These are phyloP conservation scores for Idaea dimidiata DNA, from an alignment of 2,888 invertebrate species.

Conservation along the genomic window DNA sequence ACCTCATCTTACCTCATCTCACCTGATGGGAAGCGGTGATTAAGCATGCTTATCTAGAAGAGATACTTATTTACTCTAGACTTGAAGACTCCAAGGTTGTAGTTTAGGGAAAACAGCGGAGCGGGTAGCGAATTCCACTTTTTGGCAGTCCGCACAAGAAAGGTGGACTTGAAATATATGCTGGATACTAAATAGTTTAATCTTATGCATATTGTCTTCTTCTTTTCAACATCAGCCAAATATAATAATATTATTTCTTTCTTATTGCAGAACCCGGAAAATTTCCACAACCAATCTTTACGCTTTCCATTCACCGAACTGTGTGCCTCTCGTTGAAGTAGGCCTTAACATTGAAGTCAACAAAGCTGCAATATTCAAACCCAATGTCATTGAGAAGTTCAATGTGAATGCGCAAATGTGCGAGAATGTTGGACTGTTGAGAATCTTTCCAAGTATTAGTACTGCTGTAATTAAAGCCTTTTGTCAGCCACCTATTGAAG, in stretches of 20 bases:
- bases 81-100: too few species aligned
- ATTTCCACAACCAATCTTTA: conserved; percentile 85
- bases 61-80: too few species aligned
- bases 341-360: conserved; percentile 89
- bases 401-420: conserved; percentile 87
- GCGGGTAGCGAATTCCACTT: too few species aligned
- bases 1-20: too few species aligned
- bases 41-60: too few species aligned
- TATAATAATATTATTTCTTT: not conserved
- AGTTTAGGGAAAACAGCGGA: too few species aligned
- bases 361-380: conserved; percentile 67
- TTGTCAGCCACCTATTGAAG: conserved; percentile 86
- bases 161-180: too few species aligned
- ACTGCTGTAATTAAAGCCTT: conserved; percentile 86
- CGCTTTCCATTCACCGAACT: conserved; percentile 94
- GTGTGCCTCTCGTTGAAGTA: conserved; percentile 88
- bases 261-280: conserved; percentile 84
- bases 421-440: conserved; percentile 91
- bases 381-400: conserved; percentile 80
- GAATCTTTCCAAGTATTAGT: conserved; percentile 96
- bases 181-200: too few species aligned
- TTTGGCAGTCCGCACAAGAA: too few species aligned
- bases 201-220: conserved; percentile 21
- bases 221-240: not conserved
- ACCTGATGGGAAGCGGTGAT: too few species aligned